Percentiles rank a stretch among this genome's conserved stretches.
These are phyloP conservation scores for Laothoe populi DNA, from an alignment of 2,888 invertebrate species.

Conservation along the genomic window DNA sequence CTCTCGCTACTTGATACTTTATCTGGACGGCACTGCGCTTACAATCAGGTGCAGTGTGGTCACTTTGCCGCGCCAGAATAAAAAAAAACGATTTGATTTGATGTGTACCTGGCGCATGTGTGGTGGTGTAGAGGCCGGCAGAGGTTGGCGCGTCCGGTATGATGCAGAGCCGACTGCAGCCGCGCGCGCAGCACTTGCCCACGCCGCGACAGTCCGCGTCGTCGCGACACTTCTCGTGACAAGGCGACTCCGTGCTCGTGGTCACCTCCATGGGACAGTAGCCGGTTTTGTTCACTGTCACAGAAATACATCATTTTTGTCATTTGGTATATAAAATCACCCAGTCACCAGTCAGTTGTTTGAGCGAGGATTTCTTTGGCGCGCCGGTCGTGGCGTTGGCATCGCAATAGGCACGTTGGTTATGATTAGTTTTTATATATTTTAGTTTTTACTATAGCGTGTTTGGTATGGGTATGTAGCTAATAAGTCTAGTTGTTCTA, in stretches of 20 bases:
- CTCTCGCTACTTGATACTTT: too few relatives aligned
- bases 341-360: neutral
- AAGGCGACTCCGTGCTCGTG: conserved; percentile 60
- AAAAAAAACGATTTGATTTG: neutral
- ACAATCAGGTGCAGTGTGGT: too few relatives aligned
- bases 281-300: conserved; percentile 85
- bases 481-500: too few relatives aligned
- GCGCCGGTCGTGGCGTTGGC: too few relatives aligned
- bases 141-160: conserved; percentile 52
- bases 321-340: neutral
- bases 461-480: too few relatives aligned
- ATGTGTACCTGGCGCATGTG: conserved; percentile 51
- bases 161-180: conserved; percentile 90
- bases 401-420: too few relatives aligned
- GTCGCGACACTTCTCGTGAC: conserved; percentile 89
- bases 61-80: neutral
- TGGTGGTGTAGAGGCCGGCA: conserved; percentile 44
- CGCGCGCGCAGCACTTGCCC: conserved; percentile 92
- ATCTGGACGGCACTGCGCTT: too few relatives aligned
- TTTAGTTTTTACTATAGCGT: too few relatives aligned
- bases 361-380: too few relatives aligned
- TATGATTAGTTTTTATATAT: too few relatives aligned
- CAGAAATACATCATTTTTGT: neutral
- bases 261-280: conserved; percentile 50
- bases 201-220: conserved; percentile 93